These are phyloP conservation scores for Eretmocerus hayati DNA, from an alignment of 2,888 invertebrate genomes.

Conservation along the genomic window DNA sequence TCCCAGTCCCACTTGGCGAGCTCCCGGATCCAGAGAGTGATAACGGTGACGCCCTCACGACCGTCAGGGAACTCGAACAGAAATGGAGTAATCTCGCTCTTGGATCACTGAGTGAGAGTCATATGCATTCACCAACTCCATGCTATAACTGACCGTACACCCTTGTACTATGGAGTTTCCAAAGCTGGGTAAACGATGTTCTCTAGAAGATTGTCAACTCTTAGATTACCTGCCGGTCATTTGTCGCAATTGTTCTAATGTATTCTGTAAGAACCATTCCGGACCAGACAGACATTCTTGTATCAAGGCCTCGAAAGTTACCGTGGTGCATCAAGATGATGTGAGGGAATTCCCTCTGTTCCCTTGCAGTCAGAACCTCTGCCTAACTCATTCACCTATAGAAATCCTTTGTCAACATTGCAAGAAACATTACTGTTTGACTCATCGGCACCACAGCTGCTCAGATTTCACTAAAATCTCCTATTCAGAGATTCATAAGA, in stretches of 20 bases:
- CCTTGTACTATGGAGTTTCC: slow-evolving; percentile 62
- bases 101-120: slow-evolving; percentile 50
- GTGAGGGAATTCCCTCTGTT: slow-evolving; percentile 34
- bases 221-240: slow-evolving; percentile 66
- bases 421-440: slow-evolving; percentile 61
- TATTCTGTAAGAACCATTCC: slow-evolving; percentile 65
- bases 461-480: slow-evolving; percentile 54
- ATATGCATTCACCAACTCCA: slow-evolving; percentile 46
- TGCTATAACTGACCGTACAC: not conserved
- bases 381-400: slow-evolving; percentile 56
- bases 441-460: slow-evolving; percentile 57
- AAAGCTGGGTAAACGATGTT: slow-evolving; percentile 61
- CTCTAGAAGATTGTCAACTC: slow-evolving; percentile 56
- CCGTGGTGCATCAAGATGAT: slow-evolving; percentile 33
- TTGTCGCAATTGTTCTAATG: slow-evolving; percentile 56
- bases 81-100: slow-evolving; percentile 55
- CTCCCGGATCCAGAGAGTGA: slow-evolving; percentile 90
- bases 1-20: slow-evolving; percentile 76
- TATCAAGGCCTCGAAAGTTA: slow-evolving; percentile 28
- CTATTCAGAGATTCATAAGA: slow-evolving; percentile 52
- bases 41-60: slow-evolving; percentile 83
- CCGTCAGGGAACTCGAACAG: slow-evolving; percentile 79
- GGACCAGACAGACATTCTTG: slow-evolving; percentile 53
- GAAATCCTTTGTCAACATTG: slow-evolving; percentile 63
- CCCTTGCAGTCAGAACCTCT: slow-evolving; percentile 54